Evolutionary conservation across 1,140 invertebrate genomes (phyloP).

Genomic region (Microplitis demolitor): DNA sequence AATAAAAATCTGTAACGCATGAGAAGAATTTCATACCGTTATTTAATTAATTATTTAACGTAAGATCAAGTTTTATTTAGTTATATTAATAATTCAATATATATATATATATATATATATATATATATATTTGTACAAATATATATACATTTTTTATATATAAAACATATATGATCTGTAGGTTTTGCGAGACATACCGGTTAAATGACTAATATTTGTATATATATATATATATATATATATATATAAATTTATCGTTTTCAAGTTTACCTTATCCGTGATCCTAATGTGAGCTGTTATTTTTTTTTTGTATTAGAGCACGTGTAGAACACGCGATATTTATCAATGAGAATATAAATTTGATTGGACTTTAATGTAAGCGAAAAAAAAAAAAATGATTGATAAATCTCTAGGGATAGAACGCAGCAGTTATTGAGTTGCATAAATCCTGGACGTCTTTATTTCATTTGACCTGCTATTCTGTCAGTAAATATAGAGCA

Average conservation of each 20-base stretch:
- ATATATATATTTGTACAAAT: not conserved
- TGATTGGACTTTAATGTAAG: too few relatives aligned
- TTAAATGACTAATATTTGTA: too few relatives aligned
- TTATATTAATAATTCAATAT: slow-evolving; percentile 18
- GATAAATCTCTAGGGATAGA: not conserved
- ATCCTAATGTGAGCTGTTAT: too few relatives aligned
- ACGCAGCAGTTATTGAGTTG: too few relatives aligned
- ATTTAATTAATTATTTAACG: slow-evolving; percentile 9
- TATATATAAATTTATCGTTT: too few relatives aligned
- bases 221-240: too few relatives aligned
- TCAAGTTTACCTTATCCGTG: too few relatives aligned
- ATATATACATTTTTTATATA: too few relatives aligned
- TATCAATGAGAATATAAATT: too few relatives aligned
- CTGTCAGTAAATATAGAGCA: slow-evolving; percentile 5
- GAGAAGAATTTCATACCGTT: slow-evolving; percentile 11
- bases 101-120: not conserved
- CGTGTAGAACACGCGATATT: too few relatives aligned
- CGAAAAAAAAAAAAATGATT: not conserved
- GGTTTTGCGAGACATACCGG: not conserved
- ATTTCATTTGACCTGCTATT: not conserved
- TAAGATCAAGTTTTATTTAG: not conserved
- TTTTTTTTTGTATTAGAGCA: too few relatives aligned
- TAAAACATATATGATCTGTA: not conserved
- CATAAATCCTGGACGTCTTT: not conserved
- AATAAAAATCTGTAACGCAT: not conserved